Evolutionary conservation across 2,113 vertebrate genomes (phyloP), one percentile per base, ranked within the genome.

Genomic region (Prunella himalayana): DNA sequence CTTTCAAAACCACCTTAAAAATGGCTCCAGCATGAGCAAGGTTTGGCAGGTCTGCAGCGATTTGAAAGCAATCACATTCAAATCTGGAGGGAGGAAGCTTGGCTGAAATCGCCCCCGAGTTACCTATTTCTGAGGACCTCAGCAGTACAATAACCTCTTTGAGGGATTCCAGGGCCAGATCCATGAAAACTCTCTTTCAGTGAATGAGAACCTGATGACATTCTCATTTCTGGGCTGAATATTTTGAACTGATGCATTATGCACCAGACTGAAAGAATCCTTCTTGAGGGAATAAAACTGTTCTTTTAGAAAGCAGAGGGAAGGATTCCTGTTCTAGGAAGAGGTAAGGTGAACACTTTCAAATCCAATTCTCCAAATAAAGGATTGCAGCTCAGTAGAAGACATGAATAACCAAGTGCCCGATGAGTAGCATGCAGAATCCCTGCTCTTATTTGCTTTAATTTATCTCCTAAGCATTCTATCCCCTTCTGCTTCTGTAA

Each of bases 171-270:
- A 95, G 81, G 39, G 84, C 91, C 30, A 51, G 90, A 77, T 93
- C 95, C 89, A 90, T 98, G 96, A 97, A 97, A 92, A 96, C 95
- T 95, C 85, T 94, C 97, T 97, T 96, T 97, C 96, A 95, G 73
- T 82, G 85, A 77, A 79, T 83, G 90, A 90, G 90, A 96, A 96
- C 95, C 87, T 97, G 96, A 97, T 97, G 97, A 97, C 95, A 96
- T 94, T 96, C 83, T 94, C 77, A 93, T 96, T 97, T 95, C 96
- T 94, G 91, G 91, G 64, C 73, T 96, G 73, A 82, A 96, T 95
- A 93, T 92, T 91, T 78, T 96, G 89, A 97, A 97, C 86, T 25
- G 86, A 59, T 94, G 75, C 70, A 91, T 92, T 94, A 93, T 95
- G 85, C 86, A 88, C 88, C 94, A 78, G 96, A 47, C 85, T 95